These are phyloP conservation scores for Acleris cristana DNA, from an alignment of 2,888 invertebrate genomes.

Conservation along the genomic window DNA sequence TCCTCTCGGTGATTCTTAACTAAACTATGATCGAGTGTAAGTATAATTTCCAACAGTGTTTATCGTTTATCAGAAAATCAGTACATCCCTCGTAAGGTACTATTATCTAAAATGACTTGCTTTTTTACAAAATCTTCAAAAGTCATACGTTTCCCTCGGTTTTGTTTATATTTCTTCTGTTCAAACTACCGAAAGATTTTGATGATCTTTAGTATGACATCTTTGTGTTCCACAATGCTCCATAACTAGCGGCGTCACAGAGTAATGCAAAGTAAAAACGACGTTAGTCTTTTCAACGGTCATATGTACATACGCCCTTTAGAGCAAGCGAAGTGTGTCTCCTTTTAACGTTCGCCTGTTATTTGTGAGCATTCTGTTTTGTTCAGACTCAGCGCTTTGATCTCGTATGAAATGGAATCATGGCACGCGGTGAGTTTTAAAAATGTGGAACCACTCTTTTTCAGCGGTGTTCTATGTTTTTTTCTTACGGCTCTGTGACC, in stretches of 20 bases:
- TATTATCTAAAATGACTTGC: background rate
- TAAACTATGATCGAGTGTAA: too few relatives aligned
- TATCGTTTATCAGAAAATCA: too few relatives aligned
- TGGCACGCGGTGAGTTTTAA: background rate
- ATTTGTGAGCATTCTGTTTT: constrained; percentile 47
- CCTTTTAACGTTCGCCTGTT: constrained; percentile 47
- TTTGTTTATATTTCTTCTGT: background rate
- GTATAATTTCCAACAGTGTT: too few relatives aligned
- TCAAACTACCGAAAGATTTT: constrained; percentile 20
- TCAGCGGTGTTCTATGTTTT: background rate
- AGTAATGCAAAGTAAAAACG: constrained; percentile 8
- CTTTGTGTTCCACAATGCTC: constrained; percentile 10
- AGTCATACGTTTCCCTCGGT: background rate
- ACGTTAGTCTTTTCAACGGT: background rate
- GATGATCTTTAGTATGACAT: constrained; percentile 11
- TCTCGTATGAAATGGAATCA: constrained; percentile 41
- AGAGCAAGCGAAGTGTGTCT: constrained; percentile 36
- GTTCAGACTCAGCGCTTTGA: constrained; percentile 41
- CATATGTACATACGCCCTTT: constrained; percentile 19
- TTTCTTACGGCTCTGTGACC: background rate
- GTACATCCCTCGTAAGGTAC: too few relatives aligned
- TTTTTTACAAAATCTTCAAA: background rate
- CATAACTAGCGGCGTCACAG: background rate
- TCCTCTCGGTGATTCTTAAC: too few relatives aligned
- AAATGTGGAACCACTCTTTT: background rate